phyloP scores from a whole-genome alignment of 2,797 vertebrate genomes.

The Acanthis flammea region DNA sequence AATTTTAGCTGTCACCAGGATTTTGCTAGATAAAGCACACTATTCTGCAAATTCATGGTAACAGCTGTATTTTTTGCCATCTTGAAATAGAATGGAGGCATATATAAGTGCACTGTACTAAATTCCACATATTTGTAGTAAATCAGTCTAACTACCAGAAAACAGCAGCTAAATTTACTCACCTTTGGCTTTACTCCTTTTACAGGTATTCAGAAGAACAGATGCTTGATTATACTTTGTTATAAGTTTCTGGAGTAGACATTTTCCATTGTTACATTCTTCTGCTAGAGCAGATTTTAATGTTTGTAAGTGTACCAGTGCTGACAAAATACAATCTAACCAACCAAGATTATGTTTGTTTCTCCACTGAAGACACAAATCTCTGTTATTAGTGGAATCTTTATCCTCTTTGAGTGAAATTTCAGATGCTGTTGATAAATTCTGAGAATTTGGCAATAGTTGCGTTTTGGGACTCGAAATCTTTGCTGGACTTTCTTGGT shows the following conservation, averaged over 20 bases:
- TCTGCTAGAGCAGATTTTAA: conserved; percentile 60
- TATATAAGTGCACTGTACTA: background rate
- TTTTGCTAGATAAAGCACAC: background rate
- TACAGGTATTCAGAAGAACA: conserved; percentile 53
- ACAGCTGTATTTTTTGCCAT: background rate
- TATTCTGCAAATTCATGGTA: background rate
- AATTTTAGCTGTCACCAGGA: background rate
- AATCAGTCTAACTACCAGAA: background rate
- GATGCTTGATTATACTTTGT: conserved; percentile 74
- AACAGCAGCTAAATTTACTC: background rate
- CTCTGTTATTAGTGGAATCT: conserved; percentile 10
- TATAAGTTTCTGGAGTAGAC: conserved; percentile 78
- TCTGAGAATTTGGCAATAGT: background rate
- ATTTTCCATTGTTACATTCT: conserved; percentile 40
- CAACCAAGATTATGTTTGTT: conserved; percentile 86
- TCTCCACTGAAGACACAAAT: conserved; percentile 83
- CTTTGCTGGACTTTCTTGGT: background rate
- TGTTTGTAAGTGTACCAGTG: conserved; percentile 81
- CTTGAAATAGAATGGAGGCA: background rate
- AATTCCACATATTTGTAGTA: background rate
- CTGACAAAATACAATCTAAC: conserved; percentile 89
- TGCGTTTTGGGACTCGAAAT: background rate
- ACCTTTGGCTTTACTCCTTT: conserved; percentile 69
- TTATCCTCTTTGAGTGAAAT: background rate
- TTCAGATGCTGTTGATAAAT: conserved; percentile 4